Evolutionary conservation across 1,140 invertebrate genomes (phyloP).

Genomic region (Lysiphlebus fabarum): DNA sequence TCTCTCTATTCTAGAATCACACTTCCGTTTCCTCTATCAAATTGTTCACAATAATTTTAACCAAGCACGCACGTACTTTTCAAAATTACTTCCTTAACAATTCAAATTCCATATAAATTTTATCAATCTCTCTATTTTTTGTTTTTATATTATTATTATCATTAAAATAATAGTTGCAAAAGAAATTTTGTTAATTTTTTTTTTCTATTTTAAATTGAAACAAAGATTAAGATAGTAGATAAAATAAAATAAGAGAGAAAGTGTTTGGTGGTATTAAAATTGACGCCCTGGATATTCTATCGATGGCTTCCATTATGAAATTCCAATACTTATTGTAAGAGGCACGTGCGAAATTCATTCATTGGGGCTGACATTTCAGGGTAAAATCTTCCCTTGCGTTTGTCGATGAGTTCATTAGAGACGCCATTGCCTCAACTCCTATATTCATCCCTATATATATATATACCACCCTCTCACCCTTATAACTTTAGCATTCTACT

Average conservation of each 20-base stretch:
- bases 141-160: neutral
- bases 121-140: neutral
- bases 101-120: neutral
- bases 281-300: constrained; percentile 22
- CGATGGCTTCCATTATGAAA: constrained; percentile 34
- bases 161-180: neutral
- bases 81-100: constrained; percentile 3
- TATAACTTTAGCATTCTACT: too few relatives aligned
- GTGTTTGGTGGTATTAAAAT: constrained; percentile 5
- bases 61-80: constrained; percentile 14
- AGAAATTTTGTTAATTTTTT: neutral
- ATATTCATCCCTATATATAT: constrained; percentile 6
- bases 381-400: constrained; percentile 6
- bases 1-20: neutral
- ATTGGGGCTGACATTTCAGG: constrained; percentile 10
- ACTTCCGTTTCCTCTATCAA: constrained; percentile 20
- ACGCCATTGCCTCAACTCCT: constrained; percentile 22
- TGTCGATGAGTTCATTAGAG: constrained; percentile 33
- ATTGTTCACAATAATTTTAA: constrained; percentile 6
- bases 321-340: constrained; percentile 35
- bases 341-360: constrained; percentile 35
- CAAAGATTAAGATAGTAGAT: neutral
- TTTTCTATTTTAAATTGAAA: too few relatives aligned
- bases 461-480: too few relatives aligned
- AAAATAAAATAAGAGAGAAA: constrained; percentile 1